phyloP scores from a whole-genome alignment of 2,888 invertebrate genomes.

The Caenorhabditis sp. region DNA sequence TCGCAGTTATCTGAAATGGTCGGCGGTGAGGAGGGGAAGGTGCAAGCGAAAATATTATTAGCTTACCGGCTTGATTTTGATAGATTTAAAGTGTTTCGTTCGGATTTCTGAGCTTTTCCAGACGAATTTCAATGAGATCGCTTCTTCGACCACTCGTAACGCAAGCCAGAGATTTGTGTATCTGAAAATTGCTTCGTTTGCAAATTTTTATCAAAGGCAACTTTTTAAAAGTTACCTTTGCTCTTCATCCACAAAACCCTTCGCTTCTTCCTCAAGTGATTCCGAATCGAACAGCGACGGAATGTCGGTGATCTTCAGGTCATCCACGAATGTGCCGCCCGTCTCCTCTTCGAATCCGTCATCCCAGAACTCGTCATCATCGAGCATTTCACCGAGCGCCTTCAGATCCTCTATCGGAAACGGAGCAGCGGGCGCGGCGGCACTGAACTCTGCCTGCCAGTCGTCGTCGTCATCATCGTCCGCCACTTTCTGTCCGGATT shows the following conservation, averaged over 20 bases:
- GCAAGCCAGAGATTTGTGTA: constrained; percentile 63
- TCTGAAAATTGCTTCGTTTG: constrained; percentile 8
- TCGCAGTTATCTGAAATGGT: constrained; percentile 11
- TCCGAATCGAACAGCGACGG: constrained; percentile 23
- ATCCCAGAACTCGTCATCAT: constrained; percentile 38
- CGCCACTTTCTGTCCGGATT: no score
- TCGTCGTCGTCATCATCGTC: constrained; percentile 23
- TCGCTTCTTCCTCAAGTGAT: neutral
- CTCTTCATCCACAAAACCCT: constrained; percentile 3
- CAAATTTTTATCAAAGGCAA: no score
- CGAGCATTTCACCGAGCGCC: constrained; percentile 40
- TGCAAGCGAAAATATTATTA: neutral
- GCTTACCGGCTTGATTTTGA: constrained; percentile 61
- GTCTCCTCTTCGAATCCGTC: constrained; percentile 33
- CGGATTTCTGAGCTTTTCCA: constrained; percentile 65
- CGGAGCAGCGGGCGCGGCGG: constrained; percentile 5
- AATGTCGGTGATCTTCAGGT: constrained; percentile 12
- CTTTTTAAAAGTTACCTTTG: neutral
- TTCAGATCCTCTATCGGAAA: constrained; percentile 9
- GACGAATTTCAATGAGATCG: constrained; percentile 69
- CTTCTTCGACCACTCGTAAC: constrained; percentile 72
- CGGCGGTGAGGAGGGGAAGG: neutral
- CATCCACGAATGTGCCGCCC: neutral
- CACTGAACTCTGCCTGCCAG: constrained; percentile 49
- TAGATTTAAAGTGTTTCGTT: constrained; percentile 37